Evolutionary conservation across 2,113 vertebrate species (phyloP), one percentile per base, ranked within the genome.

Genomic region (Potamarius usumacintae): DNA sequence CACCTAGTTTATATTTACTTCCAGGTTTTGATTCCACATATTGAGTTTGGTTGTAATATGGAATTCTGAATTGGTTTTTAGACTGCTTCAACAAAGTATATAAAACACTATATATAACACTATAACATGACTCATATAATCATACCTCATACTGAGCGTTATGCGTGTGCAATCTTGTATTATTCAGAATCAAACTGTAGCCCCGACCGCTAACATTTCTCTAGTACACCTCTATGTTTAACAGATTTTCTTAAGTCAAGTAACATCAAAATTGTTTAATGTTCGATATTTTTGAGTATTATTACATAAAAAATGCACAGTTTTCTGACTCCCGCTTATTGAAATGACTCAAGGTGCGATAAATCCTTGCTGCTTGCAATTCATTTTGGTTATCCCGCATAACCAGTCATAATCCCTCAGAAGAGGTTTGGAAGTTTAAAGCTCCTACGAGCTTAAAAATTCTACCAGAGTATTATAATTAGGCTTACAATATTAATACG

Each of bases 401-500:
- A 63, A 72, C 83, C 83, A 72, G 60, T 42, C 83, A 74, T 25
- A 85, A 55, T 74, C 55, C 27, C 67, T 57, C 58, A 34, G 83
- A 71, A 74, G 50, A 74, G 27, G 52, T 85, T 85, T 74, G 53
- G 27, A 58, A 34, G 12, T 65, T 15, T 17, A 67, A 69, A 83
- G 48, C 27, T 76, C 34, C 84, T 15, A n/a, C 18, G 8, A 72
- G 53, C 52, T 55, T 58, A 60, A 57, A 85, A 57, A 72, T 42
- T 74, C 76, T 34, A 42, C 77, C 83, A 48, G 62, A 55, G 27
- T 72, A 60, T 76, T 84, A 83, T 71, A 89, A 53, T 71, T 88
- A 80, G 57, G 83, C 78, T 57, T 89, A 81, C 69, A 58, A 80
- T 67, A 71, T 89, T 90, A 27, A 82, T 89, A 79, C 71, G 15